These are phyloP conservation scores for Glyphotaelius pellucidus DNA, from an alignment of 2,888 invertebrate species.

Conservation along the genomic window DNA sequence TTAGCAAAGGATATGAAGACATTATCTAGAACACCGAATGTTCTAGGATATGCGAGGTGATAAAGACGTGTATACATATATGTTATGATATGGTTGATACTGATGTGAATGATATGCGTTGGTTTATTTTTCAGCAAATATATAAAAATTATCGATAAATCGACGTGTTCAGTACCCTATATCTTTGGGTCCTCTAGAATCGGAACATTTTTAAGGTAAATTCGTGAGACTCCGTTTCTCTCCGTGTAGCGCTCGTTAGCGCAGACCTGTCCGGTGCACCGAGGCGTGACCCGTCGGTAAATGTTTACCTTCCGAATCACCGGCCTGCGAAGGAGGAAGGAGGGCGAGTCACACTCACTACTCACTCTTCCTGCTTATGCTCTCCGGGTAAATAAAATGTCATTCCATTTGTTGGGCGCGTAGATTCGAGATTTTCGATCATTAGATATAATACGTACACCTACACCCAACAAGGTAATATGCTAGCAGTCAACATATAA, in stretches of 20 bases:
- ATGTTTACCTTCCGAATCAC: conserved; percentile 45
- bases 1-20: no score
- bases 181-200: neutral
- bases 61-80: no score
- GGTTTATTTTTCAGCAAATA: neutral
- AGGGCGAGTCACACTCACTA: neutral
- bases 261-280: conserved; percentile 22
- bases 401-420: no score
- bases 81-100: no score
- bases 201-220: conserved; percentile 15
- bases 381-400: no score
- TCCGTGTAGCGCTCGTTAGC: conserved; percentile 38
- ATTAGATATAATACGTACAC: no score
- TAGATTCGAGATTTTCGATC: no score
- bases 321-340: conserved; percentile 6
- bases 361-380: neutral
- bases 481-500: neutral
- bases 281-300: conserved; percentile 34
- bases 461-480: no score
- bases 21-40: no score
- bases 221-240: neutral
- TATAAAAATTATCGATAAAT: neutral
- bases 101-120: no score
- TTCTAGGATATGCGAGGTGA: no score
- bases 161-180: neutral